phyloP scores from a whole-genome alignment of 1,140 invertebrate genomes.

The Zophobas atratus region DNA sequence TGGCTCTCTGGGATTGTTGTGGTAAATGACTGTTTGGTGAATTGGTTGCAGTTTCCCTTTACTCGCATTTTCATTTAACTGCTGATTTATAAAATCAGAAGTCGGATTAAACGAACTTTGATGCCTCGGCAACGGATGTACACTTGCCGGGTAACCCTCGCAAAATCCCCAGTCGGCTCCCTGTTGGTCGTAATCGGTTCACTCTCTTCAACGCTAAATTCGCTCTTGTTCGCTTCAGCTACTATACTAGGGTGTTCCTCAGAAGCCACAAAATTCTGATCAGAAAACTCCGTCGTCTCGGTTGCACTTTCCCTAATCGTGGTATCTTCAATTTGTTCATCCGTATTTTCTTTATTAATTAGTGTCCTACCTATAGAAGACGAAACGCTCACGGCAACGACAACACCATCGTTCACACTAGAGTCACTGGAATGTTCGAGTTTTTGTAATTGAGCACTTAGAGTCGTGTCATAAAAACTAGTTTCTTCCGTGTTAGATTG shows the following conservation, averaged over 20 bases:
- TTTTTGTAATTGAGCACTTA: slow-evolving; percentile 46
- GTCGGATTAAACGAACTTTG: slow-evolving; percentile 36
- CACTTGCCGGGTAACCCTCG: slow-evolving; percentile 52
- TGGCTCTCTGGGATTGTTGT: slow-evolving; percentile 69
- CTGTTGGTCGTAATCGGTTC: slow-evolving; percentile 68
- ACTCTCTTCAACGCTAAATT: slow-evolving; percentile 73
- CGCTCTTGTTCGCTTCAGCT: slow-evolving; percentile 71
- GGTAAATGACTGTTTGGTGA: slow-evolving; percentile 71
- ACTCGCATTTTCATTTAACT: slow-evolving; percentile 54
- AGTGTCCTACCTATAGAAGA: slow-evolving; percentile 64
- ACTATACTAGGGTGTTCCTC: slow-evolving; percentile 71
- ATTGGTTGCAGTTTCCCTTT: slow-evolving; percentile 67
- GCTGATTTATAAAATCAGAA: slow-evolving; percentile 43
- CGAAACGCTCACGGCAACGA: slow-evolving; percentile 66
- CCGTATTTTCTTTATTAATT: slow-evolving; percentile 53
- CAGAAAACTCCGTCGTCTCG: slow-evolving; percentile 14
- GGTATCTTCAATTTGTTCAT: slow-evolving; percentile 27
- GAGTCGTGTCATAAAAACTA: slow-evolving; percentile 45
- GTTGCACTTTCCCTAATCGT: slow-evolving; percentile 5
- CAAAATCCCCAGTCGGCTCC: slow-evolving; percentile 50
- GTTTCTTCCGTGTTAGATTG: slow-evolving; percentile 39
- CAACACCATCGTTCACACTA: slow-evolving; percentile 55
- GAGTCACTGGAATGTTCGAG: slow-evolving; percentile 56
- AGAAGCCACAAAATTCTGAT: slow-evolving; percentile 65
- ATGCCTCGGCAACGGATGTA: slow-evolving; percentile 45